Evolutionary conservation across 2,797 vertebrate genomes (phyloP), one percentile per base, ranked within the genome.

Genomic region (Sebastes itinus): DNA sequence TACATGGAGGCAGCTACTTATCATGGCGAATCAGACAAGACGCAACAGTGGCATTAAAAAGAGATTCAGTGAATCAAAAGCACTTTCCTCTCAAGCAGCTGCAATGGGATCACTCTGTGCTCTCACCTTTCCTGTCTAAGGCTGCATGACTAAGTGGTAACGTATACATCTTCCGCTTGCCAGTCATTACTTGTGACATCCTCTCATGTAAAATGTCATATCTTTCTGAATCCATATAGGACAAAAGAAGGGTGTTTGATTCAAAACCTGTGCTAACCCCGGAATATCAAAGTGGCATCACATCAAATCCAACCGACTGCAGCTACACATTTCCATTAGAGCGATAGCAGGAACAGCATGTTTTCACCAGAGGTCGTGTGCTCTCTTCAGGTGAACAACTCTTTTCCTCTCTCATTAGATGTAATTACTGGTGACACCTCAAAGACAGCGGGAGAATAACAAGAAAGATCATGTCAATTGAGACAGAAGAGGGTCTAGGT

Each of bases 401-500:
- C 87, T 81, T 84, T 89, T 87, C 78, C 67, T 77, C 88, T 87
- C 78, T 92, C 81, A 91, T 95, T 89, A 88, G 80, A 82, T 59
- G 59, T 89, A 93, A 95, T 93, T 92, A 91, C 67, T 5, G 9
- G 72, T 90, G 92, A 93, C 89, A 90, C 81, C 73, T 86, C 72
- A 83, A 81, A 91, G 86, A 88, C 88, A 85, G 81, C 72, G 33
- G 82, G 80, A 85, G 84, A 82, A 82, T 80, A 72, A 69, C 64
- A 84, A 78, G 83, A 80, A 73, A 42, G 42, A 76, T 78, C 75
- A 71, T 71, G 30, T 81, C 82, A 87, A 76, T 74, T 33, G 76
- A 89, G 75, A 85, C 56, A 55, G 59, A 55, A 55, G 59, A 79
- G 46, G 52, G 82, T 82, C 69, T 68, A 23, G n/a, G 33, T 64